Evolutionary conservation across 2,113 vertebrate genomes (phyloP).

Genomic region (Anseranas semipalmata): DNA sequence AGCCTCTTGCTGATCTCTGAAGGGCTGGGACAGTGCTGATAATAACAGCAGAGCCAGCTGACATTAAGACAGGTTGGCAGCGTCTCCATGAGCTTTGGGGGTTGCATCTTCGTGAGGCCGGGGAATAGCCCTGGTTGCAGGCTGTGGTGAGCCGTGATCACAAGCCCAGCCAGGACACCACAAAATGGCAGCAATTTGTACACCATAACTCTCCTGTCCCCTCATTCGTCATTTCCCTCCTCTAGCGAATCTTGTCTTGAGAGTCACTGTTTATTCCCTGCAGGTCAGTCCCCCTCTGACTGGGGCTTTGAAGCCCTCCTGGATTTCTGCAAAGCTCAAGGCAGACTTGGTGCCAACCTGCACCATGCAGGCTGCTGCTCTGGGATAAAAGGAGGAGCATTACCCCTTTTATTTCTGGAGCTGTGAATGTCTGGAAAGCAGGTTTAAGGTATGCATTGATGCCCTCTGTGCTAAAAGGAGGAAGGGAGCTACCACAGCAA

Average conservation of each 20-base stretch:
- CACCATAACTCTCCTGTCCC: background rate
- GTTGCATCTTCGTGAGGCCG: background rate
- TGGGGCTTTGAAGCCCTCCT: background rate
- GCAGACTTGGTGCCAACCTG: background rate
- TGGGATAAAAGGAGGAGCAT: background rate
- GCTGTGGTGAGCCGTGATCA: background rate
- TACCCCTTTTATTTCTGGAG: background rate
- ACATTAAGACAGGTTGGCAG: fast-evolving
- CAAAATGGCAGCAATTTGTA: background rate
- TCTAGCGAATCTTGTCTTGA: background rate
- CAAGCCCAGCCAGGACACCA: background rate
- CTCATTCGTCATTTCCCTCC: background rate
- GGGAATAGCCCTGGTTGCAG: background rate
- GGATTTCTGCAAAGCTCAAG: background rate
- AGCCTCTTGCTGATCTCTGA: background rate
- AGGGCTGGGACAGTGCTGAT: background rate
- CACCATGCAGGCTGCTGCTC: background rate
- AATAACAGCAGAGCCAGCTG: background rate
- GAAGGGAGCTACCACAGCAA: background rate
- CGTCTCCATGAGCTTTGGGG: background rate
- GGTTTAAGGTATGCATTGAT: background rate
- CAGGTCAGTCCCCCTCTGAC: background rate
- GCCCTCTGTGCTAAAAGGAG: background rate
- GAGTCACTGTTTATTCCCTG: background rate
- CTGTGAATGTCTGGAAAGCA: background rate